phyloP scores from a whole-genome alignment of 2,797 vertebrate species.

The Sebastes variabilis region DNA sequence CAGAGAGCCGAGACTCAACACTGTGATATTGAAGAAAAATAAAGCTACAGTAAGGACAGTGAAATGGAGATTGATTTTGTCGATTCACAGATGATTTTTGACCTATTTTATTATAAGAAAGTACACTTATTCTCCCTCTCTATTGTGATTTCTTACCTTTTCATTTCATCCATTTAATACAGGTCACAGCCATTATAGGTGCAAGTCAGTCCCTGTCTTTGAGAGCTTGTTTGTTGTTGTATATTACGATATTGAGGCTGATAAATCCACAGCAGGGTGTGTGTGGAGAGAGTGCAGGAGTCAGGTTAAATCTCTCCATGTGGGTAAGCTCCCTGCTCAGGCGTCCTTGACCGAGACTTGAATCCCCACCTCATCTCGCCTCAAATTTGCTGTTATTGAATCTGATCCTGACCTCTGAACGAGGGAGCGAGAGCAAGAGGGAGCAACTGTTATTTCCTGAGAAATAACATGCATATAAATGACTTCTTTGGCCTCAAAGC shows the following conservation, averaged over 20 bases:
- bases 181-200: neutral
- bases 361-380: neutral
- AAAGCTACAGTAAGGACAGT: neutral
- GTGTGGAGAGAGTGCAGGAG: neutral
- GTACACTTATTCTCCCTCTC: neutral
- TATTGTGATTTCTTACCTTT: neutral
- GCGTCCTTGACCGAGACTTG: conserved; percentile 13
- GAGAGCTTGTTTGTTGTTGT: neutral
- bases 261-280: conserved; percentile 13
- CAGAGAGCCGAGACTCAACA: neutral
- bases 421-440: neutral
- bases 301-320: conserved; percentile 24
- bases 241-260: neutral
- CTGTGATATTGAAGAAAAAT: neutral
- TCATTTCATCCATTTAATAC: neutral
- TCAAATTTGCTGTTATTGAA: neutral
- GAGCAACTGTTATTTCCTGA: neutral
- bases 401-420: conserved; percentile 9
- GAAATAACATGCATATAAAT: neutral
- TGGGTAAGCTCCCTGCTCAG: neutral
- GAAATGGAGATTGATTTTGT: neutral
- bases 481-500: neutral
- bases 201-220: neutral
- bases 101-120: neutral
- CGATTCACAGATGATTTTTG: neutral